Base-by-base conservation (phyloP, 2,888 invertebrate species). In the Drosophila anceps region DNA sequence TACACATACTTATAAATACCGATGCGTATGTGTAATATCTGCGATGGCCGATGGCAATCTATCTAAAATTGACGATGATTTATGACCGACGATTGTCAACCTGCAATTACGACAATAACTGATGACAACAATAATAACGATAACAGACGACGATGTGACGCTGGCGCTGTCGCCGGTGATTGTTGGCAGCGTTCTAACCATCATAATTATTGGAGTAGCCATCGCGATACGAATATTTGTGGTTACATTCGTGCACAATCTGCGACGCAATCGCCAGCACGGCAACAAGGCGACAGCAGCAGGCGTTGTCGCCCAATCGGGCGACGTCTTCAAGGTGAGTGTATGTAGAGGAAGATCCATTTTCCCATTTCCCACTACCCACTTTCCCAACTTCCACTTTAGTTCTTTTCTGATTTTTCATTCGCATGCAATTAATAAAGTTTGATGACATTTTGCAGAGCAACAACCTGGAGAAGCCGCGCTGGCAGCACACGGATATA, bases 401-500 rank as follows among this genome's bases (percentile, higher is more conserved):
- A 50, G 48, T 12, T 12, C 12, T 15, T 48, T n/a, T 29, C 20
- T 18, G 13, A 27, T 12, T 35, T n/a, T 6, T 4, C 31, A 41
- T n/a, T 35, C 24, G 13, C 54, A 4, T 50, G 50, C 41, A 43
- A 69, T 59, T 76, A 80, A 64, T 71, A 68, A 50, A 63, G 24
- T 66, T 57, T 60, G 54, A 35, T 48, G 37, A 37, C 58, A 55
- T 51, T 29, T 63, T 72, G 66, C 74, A 93, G 90, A 88, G 90
- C 61, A 91, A 85, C 6, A 91, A 91, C 79, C 75, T 93, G 79
- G 93, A 93, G 64, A 93, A 93, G 73, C 93, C 93, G 60, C 92
- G 93, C 7, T 93, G 93, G 93, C 93, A 93, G 69, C 93, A 93
- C 76, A 94, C 92, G 91, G 94, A 92, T 91, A 94, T 92, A 68